Conservation (phyloP, 2,113 vertebrate genomes). For the Miniopterus natalensis region DNA sequence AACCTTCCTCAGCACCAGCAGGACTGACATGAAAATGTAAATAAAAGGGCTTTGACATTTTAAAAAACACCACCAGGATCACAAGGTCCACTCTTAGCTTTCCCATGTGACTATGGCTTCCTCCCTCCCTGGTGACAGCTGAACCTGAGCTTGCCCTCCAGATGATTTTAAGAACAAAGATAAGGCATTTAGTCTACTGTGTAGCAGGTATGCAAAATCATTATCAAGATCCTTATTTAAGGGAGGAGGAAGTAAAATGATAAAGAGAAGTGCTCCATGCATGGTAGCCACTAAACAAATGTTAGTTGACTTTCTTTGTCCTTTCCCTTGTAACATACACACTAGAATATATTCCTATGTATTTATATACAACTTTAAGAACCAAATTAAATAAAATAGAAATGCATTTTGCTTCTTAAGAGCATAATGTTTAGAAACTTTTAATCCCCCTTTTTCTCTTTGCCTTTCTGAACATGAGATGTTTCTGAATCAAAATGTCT, state of each 20-base stretch:
- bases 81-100: background rate
- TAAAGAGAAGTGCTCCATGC: background rate
- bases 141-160: background rate
- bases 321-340: background rate
- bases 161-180: background rate
- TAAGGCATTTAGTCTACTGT: background rate
- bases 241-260: background rate
- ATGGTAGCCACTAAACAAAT: background rate
- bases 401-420: constrained; percentile 26
- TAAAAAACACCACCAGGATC: background rate
- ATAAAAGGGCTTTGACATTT: constrained; percentile 25
- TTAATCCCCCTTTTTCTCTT: background rate
- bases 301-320: background rate
- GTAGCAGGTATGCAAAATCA: background rate
- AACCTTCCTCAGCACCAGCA: background rate
- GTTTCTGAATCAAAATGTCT: background rate
- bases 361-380: background rate
- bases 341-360: background rate
- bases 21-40: background rate
- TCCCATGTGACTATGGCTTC: background rate
- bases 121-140: background rate
- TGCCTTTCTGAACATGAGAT: background rate
- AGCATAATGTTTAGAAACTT: background rate
- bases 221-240: background rate
- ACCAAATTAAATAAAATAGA: constrained; percentile 3